Conservation (phyloP, 2,797 vertebrate genomes). For the Galagoides demidoff region DNA sequence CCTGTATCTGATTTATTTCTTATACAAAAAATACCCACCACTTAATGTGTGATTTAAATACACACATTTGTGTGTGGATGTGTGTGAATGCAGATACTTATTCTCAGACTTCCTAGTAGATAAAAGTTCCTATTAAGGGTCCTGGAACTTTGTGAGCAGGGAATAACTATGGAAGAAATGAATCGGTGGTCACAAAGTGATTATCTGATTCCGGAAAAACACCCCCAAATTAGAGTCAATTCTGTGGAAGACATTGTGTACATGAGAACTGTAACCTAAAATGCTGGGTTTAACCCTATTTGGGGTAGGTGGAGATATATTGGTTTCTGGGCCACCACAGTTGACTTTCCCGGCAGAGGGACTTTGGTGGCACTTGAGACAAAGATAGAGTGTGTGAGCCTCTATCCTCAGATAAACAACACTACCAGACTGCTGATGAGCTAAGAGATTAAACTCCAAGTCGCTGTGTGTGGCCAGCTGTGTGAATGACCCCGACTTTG, state of each 20-base stretch:
- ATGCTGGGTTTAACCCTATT: neutral
- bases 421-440: neutral
- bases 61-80: neutral
- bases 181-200: neutral
- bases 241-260: neutral
- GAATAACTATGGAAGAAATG: slow-evolving; percentile 36
- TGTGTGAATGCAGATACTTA: neutral
- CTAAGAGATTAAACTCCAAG: neutral
- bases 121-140: neutral
- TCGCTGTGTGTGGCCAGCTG: neutral
- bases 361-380: neutral
- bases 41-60: neutral
- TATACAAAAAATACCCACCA: neutral
- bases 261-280: neutral
- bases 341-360: neutral
- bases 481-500: neutral
- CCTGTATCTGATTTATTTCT: neutral
- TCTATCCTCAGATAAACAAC: neutral
- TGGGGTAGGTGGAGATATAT: neutral
- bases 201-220: neutral
- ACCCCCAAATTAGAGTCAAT: neutral
- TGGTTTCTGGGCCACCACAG: neutral
- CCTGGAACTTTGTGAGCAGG: neutral
- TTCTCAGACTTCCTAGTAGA: neutral
- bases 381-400: neutral